phyloP scores from a whole-genome alignment of 2,797 vertebrate genomes.

The Agapornis canus region DNA sequence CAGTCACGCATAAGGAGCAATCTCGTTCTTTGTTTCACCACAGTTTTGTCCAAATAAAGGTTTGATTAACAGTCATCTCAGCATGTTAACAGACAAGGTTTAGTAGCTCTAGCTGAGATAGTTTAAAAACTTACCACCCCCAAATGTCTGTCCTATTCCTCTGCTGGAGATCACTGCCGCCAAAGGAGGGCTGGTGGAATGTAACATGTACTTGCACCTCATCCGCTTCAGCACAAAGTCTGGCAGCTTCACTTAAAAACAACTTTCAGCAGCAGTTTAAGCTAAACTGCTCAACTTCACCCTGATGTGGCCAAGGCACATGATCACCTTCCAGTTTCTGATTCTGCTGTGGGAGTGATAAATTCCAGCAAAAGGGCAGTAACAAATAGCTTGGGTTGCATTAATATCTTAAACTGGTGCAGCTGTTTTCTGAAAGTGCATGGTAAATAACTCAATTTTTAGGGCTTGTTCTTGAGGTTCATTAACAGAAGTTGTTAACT shows the following conservation, averaged over 20 bases:
- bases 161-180: constrained; percentile 35
- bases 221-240: constrained; percentile 47
- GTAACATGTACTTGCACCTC: constrained; percentile 27
- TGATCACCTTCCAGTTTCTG: constrained; percentile 47
- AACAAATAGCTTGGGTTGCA: neutral
- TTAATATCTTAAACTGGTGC: neutral
- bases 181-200: constrained; percentile 57
- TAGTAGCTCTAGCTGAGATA: constrained; percentile 47
- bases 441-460: neutral
- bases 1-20: neutral
- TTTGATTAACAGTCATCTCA: constrained; percentile 58
- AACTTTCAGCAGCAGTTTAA: constrained; percentile 37
- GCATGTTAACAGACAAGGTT: constrained; percentile 38
- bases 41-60: constrained; percentile 16
- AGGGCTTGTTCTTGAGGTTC: neutral
- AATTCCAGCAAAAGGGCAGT: constrained; percentile 25
- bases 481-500: neutral
- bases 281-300: constrained; percentile 27
- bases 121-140: constrained; percentile 53
- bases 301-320: constrained; percentile 50
- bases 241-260: constrained; percentile 53
- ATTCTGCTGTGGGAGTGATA: constrained; percentile 17
- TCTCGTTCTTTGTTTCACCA: constrained; percentile 33
- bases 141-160: constrained; percentile 38
- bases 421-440: neutral